A percentile compares a stretch with the other conserved stretches of the same genome.
phyloP scores from a whole-genome alignment of 1,140 invertebrate species.

The Goniozus legneri region DNA sequence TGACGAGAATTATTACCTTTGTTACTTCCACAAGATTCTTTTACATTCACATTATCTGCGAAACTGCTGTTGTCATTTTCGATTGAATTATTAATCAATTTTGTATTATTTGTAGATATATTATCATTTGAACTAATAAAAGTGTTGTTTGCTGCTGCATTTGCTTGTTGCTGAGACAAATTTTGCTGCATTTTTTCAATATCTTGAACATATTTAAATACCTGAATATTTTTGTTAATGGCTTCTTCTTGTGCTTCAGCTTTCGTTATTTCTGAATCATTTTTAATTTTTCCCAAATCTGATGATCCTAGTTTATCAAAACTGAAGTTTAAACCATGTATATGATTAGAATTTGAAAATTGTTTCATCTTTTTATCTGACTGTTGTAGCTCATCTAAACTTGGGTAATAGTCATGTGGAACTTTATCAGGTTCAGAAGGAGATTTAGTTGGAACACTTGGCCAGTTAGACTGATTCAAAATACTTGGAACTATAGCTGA shows the following conservation, averaged over 20 bases:
- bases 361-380: constrained; percentile 38
- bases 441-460: constrained; percentile 36
- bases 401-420: constrained; percentile 47
- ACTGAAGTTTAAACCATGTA: constrained; percentile 26
- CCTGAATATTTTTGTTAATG: constrained; percentile 43
- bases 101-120: neutral
- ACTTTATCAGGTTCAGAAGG: constrained; percentile 38
- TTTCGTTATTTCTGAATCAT: constrained; percentile 36
- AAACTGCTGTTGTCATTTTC: constrained; percentile 20
- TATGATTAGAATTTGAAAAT: constrained; percentile 32
- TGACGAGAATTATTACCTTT: constrained; percentile 27
- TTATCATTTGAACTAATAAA: neutral
- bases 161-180: constrained; percentile 20
- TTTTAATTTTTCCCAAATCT: constrained; percentile 39
- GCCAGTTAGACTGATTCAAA: constrained; percentile 37
- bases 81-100: no score
- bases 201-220: constrained; percentile 47
- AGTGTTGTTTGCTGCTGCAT: neutral
- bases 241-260: constrained; percentile 43
- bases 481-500: constrained; percentile 35
- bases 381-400: constrained; percentile 46
- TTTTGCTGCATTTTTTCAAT: constrained; percentile 42
- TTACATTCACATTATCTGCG: constrained; percentile 16
- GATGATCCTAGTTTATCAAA: constrained; percentile 44
- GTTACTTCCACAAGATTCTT: constrained; percentile 21